These are phyloP conservation scores for Hyles euphorbiae DNA, from an alignment of 1,140 invertebrate species.

Conservation along the genomic window DNA sequence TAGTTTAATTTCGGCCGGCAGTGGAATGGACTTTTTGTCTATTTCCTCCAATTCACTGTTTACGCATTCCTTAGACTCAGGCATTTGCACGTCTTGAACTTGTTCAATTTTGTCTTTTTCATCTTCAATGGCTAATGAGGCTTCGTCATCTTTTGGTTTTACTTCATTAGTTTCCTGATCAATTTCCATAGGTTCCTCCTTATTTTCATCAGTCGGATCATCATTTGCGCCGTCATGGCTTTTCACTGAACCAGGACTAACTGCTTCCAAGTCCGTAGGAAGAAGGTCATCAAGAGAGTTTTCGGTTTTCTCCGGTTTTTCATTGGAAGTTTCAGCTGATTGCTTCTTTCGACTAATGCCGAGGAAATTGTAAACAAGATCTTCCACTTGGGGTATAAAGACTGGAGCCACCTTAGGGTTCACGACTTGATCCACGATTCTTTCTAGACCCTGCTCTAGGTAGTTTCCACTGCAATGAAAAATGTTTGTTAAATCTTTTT, in stretches of 20 bases:
- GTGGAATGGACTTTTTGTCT: constrained; percentile 48
- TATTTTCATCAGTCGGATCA: constrained; percentile 44
- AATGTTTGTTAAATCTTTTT: no score
- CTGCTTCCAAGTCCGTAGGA: constrained; percentile 85
- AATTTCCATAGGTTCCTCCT: constrained; percentile 31
- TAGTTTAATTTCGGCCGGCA: constrained; percentile 58
- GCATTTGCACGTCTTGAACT: constrained; percentile 47
- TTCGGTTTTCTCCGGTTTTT: constrained; percentile 34
- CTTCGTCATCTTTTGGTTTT: constrained; percentile 79
- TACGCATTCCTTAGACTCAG: constrained; percentile 76
- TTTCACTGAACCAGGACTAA: constrained; percentile 85
- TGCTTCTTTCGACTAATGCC: constrained; percentile 77
- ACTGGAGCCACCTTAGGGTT: constrained; percentile 92
- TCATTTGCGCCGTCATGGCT: constrained; percentile 66
- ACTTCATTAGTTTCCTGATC: constrained; percentile 73
- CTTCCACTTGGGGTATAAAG: constrained; percentile 93
- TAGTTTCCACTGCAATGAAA: constrained; percentile 83
- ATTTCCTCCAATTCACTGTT: constrained; percentile 49
- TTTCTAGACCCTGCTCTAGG: constrained; percentile 89
- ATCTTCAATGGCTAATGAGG: constrained; percentile 12
- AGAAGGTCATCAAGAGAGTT: constrained; percentile 71
- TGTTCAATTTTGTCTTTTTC: constrained; percentile 53
- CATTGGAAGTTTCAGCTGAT: constrained; percentile 49
- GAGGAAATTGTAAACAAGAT: constrained; percentile 91
- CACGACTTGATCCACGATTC: constrained; percentile 96